Evolutionary conservation across 1,140 invertebrate genomes (phyloP), one percentile per base, ranked within the genome.

Genomic region (Teleopsis dalmanni): DNA sequence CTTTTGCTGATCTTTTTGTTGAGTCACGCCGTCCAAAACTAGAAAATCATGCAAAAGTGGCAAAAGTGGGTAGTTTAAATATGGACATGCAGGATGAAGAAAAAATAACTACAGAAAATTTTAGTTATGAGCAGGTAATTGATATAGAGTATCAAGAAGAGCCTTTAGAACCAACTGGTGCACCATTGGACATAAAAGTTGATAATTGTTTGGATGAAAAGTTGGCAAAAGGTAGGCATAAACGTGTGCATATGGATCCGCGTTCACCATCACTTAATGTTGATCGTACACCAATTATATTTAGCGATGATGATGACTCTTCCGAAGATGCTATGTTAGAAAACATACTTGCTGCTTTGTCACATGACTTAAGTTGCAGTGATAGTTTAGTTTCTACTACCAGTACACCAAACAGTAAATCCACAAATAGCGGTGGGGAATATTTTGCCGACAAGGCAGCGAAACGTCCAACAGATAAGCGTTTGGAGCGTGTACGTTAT

Each of bases 261-360:
- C 62, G 73, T 2, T 75, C 74, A 2, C 73, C 74, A 3, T 70
- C 62, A 19, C 37, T 70, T 8, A 72, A 71, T n/a, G 64, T 75
- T 31, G 60, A 65, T 31, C 62, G 73, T 22, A 75, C 74, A 11
- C 74, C 74, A 2, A 74, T 75, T 19, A 61, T 75, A 31, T 61
- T 74, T 14, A 60, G 60, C 22, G 62, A 67, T 34, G 60, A 65
- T 49, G 62, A 65, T 33, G 65, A 67, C 16, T 53, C 54, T 9
- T 51, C 47, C 3, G 65, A 68, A 29, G 55, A 60, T 2, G 54
- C 59, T 37, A 60, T 67, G 60, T 35, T 68, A n/a, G 65, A 68
- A 37, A 55, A 61, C 5, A 60, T 68, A 7, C 36, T 68, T 1
- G 57, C 67, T 13, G 67, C 65, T 0, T 35, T 68, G 1, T 63